Base-by-base conservation (phyloP, 2,888 invertebrate species). In the Stenoptilia bipunctidactyla region DNA sequence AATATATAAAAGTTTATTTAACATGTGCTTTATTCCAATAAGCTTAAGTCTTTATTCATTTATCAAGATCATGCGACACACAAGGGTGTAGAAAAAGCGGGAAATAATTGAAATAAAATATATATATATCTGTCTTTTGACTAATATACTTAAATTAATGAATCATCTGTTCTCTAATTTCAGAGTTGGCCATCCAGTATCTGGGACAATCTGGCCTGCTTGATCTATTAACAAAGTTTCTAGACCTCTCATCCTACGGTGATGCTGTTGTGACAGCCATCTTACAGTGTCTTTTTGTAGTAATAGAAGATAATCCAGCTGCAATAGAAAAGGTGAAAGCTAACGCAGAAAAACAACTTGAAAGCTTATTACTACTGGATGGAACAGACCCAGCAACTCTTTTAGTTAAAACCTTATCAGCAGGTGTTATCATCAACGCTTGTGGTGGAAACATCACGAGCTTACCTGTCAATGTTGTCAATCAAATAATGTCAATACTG, bases 271-370 rank as follows among this genome's bases (percentile, higher is more conserved):
- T 85, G 1, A 83, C 79, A 48, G 82, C 86, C 13, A 82, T 86
- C 44, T 85, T 89, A 33, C 90, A 92, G 53, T 91, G 90, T 55
- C 65, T 92, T 5, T 83, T 90, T 53, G 90, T 91, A 3, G 85
- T 91, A 33, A 86, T 90, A 0, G 92, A 92, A 68, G 90, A 91
- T 47, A 92, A 92, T 65, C 69, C 84, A 0, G 60, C 67, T 42
- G 87, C 88, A 0, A 80, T 87, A 60, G 66, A 69, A 25, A 79
- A 86, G 49, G 69, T 90, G n/a, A 82, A 84, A 49, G 56, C 69
- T 13, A 76, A 71, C 37, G 80, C 85, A 36, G 76, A 80, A 37
- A 73, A 66, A 33, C 66, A 83, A 25, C 56, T 85, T 12, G 74
- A 75, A 52, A 49, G 59, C 12, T 52, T 87, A 9, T 54, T 87